Conservation (phyloP, 2,797 vertebrate species). For the Lophotriccus pileatus region DNA sequence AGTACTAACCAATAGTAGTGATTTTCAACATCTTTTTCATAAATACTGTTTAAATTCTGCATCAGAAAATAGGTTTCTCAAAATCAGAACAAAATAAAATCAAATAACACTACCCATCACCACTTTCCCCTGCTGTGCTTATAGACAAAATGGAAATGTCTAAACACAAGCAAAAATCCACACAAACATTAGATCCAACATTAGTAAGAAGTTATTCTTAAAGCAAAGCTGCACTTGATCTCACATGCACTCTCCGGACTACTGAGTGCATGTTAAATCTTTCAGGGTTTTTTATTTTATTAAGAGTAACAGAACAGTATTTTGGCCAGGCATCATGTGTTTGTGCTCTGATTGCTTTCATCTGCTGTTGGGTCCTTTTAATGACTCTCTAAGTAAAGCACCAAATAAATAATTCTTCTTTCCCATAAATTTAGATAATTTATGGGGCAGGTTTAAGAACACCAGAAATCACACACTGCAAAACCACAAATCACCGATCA, state of each 20-base stretch:
- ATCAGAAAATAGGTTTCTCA: neutral
- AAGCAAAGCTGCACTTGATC: conserved; percentile 30
- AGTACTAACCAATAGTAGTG: neutral
- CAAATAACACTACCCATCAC: neutral
- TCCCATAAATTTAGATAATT: conserved; percentile 43
- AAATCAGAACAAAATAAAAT: conserved; percentile 2
- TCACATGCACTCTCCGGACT: conserved; percentile 33
- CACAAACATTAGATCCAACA: conserved; percentile 28
- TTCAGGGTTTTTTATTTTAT: neutral
- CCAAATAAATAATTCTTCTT: conserved; percentile 46
- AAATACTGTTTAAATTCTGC: neutral
- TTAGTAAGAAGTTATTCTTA: conserved; percentile 15
- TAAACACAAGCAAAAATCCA: neutral
- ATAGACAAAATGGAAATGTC: neutral
- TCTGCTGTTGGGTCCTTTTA: conserved; percentile 37
- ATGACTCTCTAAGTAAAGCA: conserved; percentile 24
- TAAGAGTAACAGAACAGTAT: conserved; percentile 27
- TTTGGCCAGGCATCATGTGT: neutral
- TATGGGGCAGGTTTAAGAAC: conserved; percentile 43
- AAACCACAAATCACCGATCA: conserved; percentile 59
- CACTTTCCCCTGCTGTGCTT: neutral
- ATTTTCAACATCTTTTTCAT: neutral
- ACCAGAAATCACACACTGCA: conserved; percentile 35
- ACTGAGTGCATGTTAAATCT: conserved; percentile 1
- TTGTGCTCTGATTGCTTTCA: conserved; percentile 9